Evolutionary conservation across 2,888 invertebrate species (phyloP), one percentile per base, ranked within the genome.

Genomic region (Eueremaeus valkanovi): DNA sequence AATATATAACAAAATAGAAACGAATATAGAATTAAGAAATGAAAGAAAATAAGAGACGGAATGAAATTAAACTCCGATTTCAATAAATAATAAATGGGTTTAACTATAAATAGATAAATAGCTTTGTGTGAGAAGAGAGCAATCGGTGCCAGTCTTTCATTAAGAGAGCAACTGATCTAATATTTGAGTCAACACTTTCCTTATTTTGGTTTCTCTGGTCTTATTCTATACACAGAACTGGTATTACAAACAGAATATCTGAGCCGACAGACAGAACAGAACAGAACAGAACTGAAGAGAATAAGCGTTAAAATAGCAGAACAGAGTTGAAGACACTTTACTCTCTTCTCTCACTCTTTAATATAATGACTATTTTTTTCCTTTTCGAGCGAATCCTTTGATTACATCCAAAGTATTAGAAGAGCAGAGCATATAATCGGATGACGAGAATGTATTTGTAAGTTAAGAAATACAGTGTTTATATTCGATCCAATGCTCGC

Each of bases 101-200:
- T n/a, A n/a, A n/a, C n/a, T n/a, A n/a, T 51, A 51, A 51, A 51
- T 51, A 51, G 51, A 51, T 51, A 18, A 18, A 51, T 5, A 51
- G 51, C 5, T 5, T 9, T 36, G 36, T 36, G 36, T 9, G 11
- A 42, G 16, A 42, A 42, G n/a, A 51, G 51, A 11, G 51, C 51
- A 51, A 51, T 51, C 21, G 51, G 51, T 21, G 21, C n/a, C 51
- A 51, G 36, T 36, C 51, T 11, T 51, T 51, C 42, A 51, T 6
- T 18, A 51, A 21, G 8, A 51, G 5, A 9, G 18, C 51, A 9
- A 51, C 51, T 51, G 51, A 51, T 51, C 51, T 51, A 51, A 51
- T 51, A 51, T 51, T 51, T 51, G 51, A 51, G 51, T 51, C 5
- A 51, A 51, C 51, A 51, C 18, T 51, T 51, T 51, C 51, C 11